Evolutionary conservation across 2,797 vertebrate species (phyloP).

Genomic region (Melanotaenia maccullochi): DNA sequence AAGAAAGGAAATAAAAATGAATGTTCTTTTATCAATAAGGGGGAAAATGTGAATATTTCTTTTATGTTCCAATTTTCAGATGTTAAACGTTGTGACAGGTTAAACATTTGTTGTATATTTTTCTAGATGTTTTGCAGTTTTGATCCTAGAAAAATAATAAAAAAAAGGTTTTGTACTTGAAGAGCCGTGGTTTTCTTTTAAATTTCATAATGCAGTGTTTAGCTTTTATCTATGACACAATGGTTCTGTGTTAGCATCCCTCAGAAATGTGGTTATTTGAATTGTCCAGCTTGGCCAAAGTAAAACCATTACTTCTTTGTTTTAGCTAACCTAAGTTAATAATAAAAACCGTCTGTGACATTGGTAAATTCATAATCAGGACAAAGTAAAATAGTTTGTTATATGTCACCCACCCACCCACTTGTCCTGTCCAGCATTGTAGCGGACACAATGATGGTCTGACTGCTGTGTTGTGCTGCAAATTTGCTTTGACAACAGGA

Average conservation of each 20-base stretch:
- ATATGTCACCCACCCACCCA: background rate
- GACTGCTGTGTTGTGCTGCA: no score
- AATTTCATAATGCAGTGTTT: background rate
- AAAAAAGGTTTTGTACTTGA: conserved; percentile 85
- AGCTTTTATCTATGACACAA: conserved; percentile 30
- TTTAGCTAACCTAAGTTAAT: background rate
- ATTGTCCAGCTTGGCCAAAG: background rate
- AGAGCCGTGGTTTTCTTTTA: conserved; percentile 40
- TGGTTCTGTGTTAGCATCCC: background rate
- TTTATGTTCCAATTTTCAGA: conserved; percentile 83
- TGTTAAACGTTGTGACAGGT: conserved; percentile 86
- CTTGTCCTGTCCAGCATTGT: no score
- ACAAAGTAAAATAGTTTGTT: background rate
- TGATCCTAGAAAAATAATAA: conserved; percentile 83
- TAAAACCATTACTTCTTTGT: background rate
- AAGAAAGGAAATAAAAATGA: conserved; percentile 78
- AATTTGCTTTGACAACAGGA: no score
- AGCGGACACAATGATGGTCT: no score
- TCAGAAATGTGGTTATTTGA: background rate
- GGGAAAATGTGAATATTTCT: conserved; percentile 85
- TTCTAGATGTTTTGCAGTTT: conserved; percentile 91
- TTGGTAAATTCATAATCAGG: background rate
- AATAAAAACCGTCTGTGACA: background rate
- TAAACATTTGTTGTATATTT: conserved; percentile 89
- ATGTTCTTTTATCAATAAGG: conserved; percentile 82